Evolutionary conservation across 2,797 vertebrate genomes (phyloP).

Genomic region (Acrossocheilus fasciatus): DNA sequence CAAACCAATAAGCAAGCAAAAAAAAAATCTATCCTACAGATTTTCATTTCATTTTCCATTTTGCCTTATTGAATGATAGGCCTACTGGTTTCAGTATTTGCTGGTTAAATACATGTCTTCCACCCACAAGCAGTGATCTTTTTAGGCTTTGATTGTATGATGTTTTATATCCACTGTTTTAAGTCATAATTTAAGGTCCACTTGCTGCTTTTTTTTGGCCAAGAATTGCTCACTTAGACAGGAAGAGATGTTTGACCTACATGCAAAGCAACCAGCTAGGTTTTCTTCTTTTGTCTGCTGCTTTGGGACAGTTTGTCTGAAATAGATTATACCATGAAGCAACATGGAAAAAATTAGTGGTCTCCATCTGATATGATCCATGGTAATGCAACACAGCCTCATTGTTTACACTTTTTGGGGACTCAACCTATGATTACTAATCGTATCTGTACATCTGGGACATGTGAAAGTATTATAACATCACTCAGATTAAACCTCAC

Average conservation of each 20-base stretch:
- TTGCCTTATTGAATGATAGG: background rate
- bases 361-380: background rate
- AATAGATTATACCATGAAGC: background rate
- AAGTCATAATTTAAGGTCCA: background rate
- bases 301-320: background rate
- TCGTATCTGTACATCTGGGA: background rate
- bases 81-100: background rate
- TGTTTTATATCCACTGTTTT: background rate
- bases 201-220: background rate
- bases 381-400: background rate
- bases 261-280: background rate
- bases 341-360: too few relatives aligned
- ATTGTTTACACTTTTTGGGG: background rate
- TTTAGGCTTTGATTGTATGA: background rate
- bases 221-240: background rate
- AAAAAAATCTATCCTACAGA: too few relatives aligned
- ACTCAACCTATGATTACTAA: background rate
- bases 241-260: background rate
- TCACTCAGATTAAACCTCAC: background rate
- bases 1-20: too few relatives aligned
- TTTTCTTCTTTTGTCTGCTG: background rate
- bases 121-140: background rate
- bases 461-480: background rate
- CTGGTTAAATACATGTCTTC: background rate
- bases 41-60: background rate